Conservation (phyloP, 35 echinoderm and acorn worm species). For the Chiridota heheva region DNA sequence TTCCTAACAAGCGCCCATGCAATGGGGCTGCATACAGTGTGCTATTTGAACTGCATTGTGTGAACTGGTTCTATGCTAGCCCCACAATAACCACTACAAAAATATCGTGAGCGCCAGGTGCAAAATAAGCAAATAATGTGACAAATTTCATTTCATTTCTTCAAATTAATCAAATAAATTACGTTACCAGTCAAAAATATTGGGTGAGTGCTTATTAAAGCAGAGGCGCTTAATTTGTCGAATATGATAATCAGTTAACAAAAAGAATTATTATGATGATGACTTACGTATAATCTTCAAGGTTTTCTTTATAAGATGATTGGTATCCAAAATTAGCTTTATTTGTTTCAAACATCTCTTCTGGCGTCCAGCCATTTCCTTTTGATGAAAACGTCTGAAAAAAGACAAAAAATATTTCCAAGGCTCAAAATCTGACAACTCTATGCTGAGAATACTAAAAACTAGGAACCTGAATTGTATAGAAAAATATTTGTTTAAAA, state of each 20-base stretch:
- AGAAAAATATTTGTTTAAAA: no score
- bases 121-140: not conserved
- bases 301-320: slow-evolving; percentile 56
- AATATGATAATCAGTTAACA: not conserved
- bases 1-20: no score
- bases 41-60: no score
- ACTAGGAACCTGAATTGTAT: no score
- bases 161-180: not conserved
- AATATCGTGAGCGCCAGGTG: not conserved
- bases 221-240: not conserved
- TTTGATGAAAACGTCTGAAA: no score
- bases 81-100: not conserved
- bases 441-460: no score
- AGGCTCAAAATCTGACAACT: no score
- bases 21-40: no score
- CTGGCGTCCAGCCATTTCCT: slow-evolving; percentile 74
- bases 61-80: no score
- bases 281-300: slow-evolving; percentile 81
- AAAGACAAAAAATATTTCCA: no score
- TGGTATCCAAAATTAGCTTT: slow-evolving; percentile 47
- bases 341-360: slow-evolving; percentile 77
- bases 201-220: no score
- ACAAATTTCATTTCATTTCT: not conserved
- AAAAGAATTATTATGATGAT: not conserved
- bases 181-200: not conserved